Base-by-base conservation (phyloP, 2,113 vertebrate species). In the Orientallactaga bullata region DNA sequence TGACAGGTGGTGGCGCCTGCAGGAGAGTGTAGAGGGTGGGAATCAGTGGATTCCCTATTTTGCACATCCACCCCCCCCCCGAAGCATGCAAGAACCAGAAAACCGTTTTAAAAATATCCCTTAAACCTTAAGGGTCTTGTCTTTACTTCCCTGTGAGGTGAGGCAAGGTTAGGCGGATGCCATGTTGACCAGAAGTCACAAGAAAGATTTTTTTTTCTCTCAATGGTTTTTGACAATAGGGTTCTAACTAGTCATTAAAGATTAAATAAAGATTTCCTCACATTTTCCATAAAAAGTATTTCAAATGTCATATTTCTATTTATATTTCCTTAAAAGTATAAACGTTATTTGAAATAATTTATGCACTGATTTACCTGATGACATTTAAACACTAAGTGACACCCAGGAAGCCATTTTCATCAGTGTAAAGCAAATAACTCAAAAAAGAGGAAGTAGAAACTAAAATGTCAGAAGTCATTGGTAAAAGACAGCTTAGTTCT, bases 321-420 rank as follows among this genome's bases (percentile, higher is more conserved):
- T 68, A 74, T 0, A 37, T 87, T 82, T 89, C 85, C 7, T 87
- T 74, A 18, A 82, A 95, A 91, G 1, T n/a, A 35, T 72, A 85
- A 82, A 72, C 89, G 73, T 82, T 30, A 63, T 91, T 77, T 95
- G 92, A 97, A 93, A 88, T 90, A 84, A 91, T n/a, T 83, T 89
- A 37, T 11, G 86, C 32, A 0, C 23, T 37, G 74, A 87, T 26
- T 79, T 92, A 55, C 71, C 65, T 10, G 16, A 32, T 73, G 74
- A 73, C 51, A 90, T 90, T 90, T 96, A 82, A 35, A 90, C 94
- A 93, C 58, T 74, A 79, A 85, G 12, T 26, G 95, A 74, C 17
- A 60, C 68, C 4, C 90, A 26, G 32, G 72, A 94, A 95, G 58
- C 11, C 1, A 89, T 89, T 77, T 0, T 60, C 58, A 72, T 39